phyloP scores from a whole-genome alignment of 2,797 vertebrate genomes.

The Nyctalus aviator region DNA sequence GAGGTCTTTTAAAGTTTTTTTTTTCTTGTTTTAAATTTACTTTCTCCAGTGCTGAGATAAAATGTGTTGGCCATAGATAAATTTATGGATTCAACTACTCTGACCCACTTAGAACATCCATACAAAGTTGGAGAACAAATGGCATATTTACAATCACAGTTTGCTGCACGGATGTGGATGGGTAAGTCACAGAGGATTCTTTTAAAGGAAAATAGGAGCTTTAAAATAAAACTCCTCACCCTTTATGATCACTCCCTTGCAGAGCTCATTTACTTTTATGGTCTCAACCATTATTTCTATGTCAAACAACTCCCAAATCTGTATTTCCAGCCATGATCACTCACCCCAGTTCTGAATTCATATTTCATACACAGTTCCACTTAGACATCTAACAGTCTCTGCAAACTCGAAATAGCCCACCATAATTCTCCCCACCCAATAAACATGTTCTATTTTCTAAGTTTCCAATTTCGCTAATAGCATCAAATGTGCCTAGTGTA shows the following conservation, averaged over 20 bases:
- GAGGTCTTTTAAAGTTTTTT: not conserved
- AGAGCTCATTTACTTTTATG: slow-evolving; percentile 81
- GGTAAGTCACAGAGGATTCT: slow-evolving; percentile 46
- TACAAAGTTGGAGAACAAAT: slow-evolving; percentile 57
- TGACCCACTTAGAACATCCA: slow-evolving; percentile 28
- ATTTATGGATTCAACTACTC: slow-evolving; percentile 60
- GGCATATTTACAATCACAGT: slow-evolving; percentile 62
- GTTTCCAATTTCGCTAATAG: not conserved
- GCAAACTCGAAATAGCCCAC: not conserved
- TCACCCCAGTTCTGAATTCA: slow-evolving; percentile 53
- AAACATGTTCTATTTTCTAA: not conserved
- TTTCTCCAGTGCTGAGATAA: slow-evolving; percentile 44
- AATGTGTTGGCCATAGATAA: slow-evolving; percentile 30
- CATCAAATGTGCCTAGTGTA: not conserved
- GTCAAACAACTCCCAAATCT: slow-evolving; percentile 71
- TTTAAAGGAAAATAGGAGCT: slow-evolving; percentile 63
- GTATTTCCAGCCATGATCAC: slow-evolving; percentile 44
- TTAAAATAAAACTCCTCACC: slow-evolving; percentile 72
- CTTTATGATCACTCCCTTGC: slow-evolving; percentile 71
- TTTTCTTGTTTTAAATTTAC: not conserved
- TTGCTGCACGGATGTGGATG: not conserved
- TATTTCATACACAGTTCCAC: slow-evolving; percentile 46
- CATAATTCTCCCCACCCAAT: not conserved
- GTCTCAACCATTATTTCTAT: slow-evolving; percentile 70
- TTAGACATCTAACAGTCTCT: not conserved